Base-by-base conservation (phyloP, 2,797 vertebrate species). In the Limosa lapponica region DNA sequence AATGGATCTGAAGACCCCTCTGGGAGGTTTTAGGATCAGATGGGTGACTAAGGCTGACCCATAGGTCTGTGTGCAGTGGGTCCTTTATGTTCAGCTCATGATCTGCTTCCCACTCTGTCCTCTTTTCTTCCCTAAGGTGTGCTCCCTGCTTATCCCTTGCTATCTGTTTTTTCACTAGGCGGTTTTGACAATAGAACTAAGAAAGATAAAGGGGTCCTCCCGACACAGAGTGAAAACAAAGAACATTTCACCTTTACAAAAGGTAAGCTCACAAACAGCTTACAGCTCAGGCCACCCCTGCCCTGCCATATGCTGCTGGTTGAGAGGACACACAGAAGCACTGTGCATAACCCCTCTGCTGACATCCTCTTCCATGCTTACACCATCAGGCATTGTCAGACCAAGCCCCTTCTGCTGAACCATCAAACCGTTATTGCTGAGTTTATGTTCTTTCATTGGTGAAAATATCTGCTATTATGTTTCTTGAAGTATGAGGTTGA, bases 311-410 rank as follows among this genome's bases (percentile, higher is more conserved):
- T 23, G 32, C 43, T 65, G 43, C 34, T 15, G 58, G 25, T 20
- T 72, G 23, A 64, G 36, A 78, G 27, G 36, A n/a, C 0, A 0
- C 7, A 43, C 1, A 10, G 61, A n/a, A 87, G 58, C 18, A 18
- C 13, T 3, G 9, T 24, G 44, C 25, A 8, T 52, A 34, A 9
- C 8, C 1, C 10, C 11, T 64, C 62, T 39, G 36, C 16, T 61
- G 28, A 49, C 13, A 32, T 43, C 19, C 8, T 65, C 17, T 72
- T 79, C 24, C 36, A 3, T 13, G 9, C 19, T 64, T 57, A 17
- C 6, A 24, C 4, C 7, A 4, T 6, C 6, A 0, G 7, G 10
- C 19, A 4, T 8, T 9, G 32, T n/a, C 41, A 72, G 34, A 87
- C 7, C 8, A 48, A 73, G 18, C 7, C 9, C 4, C 37, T 61